Evolutionary conservation across 2,888 invertebrate genomes (phyloP).

Genomic region (Papilio protenor): DNA sequence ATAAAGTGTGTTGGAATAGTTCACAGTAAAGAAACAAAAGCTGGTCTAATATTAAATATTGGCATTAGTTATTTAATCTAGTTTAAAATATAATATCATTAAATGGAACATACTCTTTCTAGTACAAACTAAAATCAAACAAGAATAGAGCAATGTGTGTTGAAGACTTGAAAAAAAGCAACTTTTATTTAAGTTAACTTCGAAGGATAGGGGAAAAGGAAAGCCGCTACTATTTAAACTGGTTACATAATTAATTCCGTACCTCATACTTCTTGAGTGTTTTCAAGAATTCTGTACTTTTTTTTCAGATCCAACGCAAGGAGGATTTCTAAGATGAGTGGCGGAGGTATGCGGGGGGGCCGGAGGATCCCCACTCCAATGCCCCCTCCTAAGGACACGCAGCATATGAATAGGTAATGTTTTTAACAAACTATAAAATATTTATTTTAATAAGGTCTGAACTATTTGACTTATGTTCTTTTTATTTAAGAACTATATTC

Average conservation of each 20-base stretch:
- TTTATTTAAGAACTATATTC: too few relatives aligned
- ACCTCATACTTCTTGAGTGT: too few relatives aligned
- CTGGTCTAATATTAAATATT: too few relatives aligned
- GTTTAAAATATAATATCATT: not conserved
- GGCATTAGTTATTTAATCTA: not conserved
- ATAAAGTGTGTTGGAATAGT: too few relatives aligned
- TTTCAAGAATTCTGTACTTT: too few relatives aligned
- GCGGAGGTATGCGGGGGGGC: constrained; percentile 66
- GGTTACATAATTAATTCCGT: constrained; percentile 13
- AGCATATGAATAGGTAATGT: constrained; percentile 57
- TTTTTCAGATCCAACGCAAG: too few relatives aligned
- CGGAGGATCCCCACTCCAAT: constrained; percentile 78
- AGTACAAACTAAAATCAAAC: not conserved
- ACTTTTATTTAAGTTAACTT: constrained; percentile 17
- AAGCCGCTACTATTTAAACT: constrained; percentile 17
- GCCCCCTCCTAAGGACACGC: constrained; percentile 71
- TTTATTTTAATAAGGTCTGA: not conserved
- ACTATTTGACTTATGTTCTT: not conserved
- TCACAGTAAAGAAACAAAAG: too few relatives aligned
- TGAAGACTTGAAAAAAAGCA: constrained; percentile 18
- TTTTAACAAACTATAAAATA: constrained; percentile 23
- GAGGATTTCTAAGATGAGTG: constrained; percentile 64
- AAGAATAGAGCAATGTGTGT: not conserved
- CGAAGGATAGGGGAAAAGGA: not conserved
- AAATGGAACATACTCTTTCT: not conserved